Evolutionary conservation across 2,797 vertebrate genomes (phyloP).

Genomic region (Ara ararauna): DNA sequence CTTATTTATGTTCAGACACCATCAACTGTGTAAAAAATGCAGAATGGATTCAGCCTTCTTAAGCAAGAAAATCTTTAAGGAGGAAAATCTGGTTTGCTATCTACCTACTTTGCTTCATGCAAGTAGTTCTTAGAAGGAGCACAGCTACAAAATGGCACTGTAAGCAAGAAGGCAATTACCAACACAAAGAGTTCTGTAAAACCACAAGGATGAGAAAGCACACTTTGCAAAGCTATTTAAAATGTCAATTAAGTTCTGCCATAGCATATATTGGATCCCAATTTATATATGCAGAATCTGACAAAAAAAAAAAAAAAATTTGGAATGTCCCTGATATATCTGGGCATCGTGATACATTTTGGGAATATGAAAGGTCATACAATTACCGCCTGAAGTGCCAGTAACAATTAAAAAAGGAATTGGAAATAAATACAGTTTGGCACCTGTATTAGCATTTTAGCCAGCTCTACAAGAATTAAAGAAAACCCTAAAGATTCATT

Average conservation of each 20-base stretch:
- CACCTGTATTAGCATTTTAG: not conserved
- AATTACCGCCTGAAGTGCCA: not conserved
- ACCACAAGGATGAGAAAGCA: not conserved
- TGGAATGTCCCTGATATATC: not conserved
- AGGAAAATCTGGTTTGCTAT: not conserved
- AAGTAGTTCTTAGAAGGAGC: not conserved
- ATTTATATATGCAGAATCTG: not conserved
- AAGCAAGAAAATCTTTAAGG: not conserved
- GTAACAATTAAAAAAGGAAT: not conserved
- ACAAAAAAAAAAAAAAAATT: not conserved
- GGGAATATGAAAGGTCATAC: not conserved
- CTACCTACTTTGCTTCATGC: not conserved
- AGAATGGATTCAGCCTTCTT: not conserved
- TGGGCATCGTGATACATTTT: not conserved
- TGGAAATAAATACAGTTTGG: not conserved
- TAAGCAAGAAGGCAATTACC: not conserved
- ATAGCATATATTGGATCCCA: not conserved
- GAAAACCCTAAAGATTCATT: not conserved
- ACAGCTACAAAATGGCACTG: not conserved
- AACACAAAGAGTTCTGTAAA: not conserved
- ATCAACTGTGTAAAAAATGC: not conserved
- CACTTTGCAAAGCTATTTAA: not conserved
- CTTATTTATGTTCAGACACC: not conserved
- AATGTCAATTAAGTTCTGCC: not conserved
- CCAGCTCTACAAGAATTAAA: not conserved